Percentiles rank a stretch among this genome's conserved stretches.
These are phyloP conservation scores for Carassius gibelio DNA, from an alignment of 2,113 vertebrate species.

Conservation along the genomic window DNA sequence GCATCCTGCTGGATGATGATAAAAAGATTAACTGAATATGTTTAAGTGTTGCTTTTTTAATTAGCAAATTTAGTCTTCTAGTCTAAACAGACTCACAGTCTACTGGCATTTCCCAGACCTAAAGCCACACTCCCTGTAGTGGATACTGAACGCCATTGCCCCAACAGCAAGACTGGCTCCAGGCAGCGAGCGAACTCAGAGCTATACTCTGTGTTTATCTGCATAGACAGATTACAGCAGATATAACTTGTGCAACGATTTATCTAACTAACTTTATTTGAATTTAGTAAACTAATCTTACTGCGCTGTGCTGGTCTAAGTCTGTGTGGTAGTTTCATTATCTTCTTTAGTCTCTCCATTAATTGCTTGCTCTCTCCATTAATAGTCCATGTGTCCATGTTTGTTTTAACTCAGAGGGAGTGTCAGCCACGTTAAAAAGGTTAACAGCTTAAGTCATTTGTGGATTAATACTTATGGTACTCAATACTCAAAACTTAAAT, in stretches of 20 bases:
- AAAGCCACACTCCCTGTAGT: slow-evolving; percentile 60
- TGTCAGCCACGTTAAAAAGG: too few species aligned
- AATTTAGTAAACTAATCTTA: slow-evolving; percentile 72
- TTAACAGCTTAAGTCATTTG: too few species aligned
- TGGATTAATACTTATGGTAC: too few species aligned
- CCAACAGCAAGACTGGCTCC: slow-evolving; percentile 79
- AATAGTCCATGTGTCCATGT: slow-evolving; percentile 63
- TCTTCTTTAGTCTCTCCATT: slow-evolving; percentile 83
- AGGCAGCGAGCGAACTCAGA: slow-evolving; percentile 81
- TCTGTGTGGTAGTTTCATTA: slow-evolving; percentile 79
- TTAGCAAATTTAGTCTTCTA: not conserved
- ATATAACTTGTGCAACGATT: not conserved
- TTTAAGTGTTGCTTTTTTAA: not conserved
- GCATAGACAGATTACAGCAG: not conserved
- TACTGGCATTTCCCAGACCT: slow-evolving; percentile 60
- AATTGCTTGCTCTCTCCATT: slow-evolving; percentile 87
- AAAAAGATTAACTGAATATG: not conserved
- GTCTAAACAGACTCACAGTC: slow-evolving; percentile 56
- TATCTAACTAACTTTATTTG: not conserved
- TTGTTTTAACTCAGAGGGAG: too few species aligned
- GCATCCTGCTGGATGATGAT: slow-evolving; percentile 46
- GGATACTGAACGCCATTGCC: slow-evolving; percentile 67
- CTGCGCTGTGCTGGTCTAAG: slow-evolving; percentile 82
- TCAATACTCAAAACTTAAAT: too few species aligned
- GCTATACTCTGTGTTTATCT: slow-evolving; percentile 84